Percentiles rank a stretch among this genome's conserved stretches.
Conservation (phyloP, 2,797 vertebrate species). For the Thalassophryne amazonica region DNA sequence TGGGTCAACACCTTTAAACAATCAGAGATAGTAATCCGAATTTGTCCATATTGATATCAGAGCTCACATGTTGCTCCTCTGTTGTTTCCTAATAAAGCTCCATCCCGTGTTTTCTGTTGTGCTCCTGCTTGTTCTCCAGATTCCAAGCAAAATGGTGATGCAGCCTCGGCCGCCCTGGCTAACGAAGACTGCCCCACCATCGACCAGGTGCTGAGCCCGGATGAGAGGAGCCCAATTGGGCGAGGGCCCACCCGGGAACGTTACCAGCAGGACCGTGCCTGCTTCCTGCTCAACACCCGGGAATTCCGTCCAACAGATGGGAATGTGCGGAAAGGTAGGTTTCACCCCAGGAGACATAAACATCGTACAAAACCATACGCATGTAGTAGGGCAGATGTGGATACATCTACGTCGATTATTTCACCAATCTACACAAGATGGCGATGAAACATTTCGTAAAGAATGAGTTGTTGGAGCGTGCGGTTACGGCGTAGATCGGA, state of each 20-base stretch:
- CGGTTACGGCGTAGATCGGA: no score
- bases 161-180: conserved; percentile 87
- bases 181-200: conserved; percentile 94
- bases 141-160: conserved; percentile 91
- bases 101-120: not conserved
- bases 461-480: no score
- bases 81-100: no score
- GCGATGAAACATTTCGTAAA: no score
- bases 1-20: no score
- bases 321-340: conserved; percentile 92
- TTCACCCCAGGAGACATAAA: conserved; percentile 44
- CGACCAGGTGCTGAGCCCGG: conserved; percentile 90
- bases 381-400: conserved; percentile 38
- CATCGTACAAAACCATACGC: conserved; percentile 23
- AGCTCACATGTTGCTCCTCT: no score
- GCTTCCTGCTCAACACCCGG: conserved; percentile 90
- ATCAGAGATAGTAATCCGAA: no score
- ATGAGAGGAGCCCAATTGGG: conserved; percentile 85
- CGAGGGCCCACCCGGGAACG: conserved; percentile 79
- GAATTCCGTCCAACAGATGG: conserved; percentile 90
- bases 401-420: no score
- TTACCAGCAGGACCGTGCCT: conserved; percentile 90
- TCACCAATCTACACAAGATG: no score
- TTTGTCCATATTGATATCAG: no score
- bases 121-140: conserved; percentile 61